Conservation (phyloP, 37 sponge, comb jelly and placozoan species). For the Cladorhizidae sp. region DNA sequence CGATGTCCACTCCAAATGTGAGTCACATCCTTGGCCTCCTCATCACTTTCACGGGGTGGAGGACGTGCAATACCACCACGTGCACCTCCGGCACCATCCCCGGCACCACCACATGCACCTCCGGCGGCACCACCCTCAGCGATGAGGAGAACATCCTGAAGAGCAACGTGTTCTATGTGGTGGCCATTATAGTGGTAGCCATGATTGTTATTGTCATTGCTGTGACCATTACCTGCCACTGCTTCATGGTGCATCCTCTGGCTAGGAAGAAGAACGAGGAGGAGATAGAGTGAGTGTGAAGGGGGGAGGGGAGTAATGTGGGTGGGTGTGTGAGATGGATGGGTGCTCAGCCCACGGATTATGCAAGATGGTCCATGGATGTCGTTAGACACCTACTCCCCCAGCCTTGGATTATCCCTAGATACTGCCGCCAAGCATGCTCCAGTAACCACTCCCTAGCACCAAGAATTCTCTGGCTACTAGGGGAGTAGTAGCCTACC, state of each 20-base stretch:
- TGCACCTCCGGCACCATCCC: neutral
- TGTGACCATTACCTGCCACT: slow-evolving; percentile 49
- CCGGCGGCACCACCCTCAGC: neutral
- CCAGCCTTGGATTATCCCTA: too few species aligned
- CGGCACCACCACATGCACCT: neutral
- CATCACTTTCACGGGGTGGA: slow-evolving; percentile 5
- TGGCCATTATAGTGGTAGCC: slow-evolving; percentile 40
- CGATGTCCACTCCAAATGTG: neutral
- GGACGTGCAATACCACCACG: slow-evolving; percentile 17
- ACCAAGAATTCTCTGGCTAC: too few species aligned
- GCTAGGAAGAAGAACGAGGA: slow-evolving; percentile 1
- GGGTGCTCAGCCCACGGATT: too few species aligned
- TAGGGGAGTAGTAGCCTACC: too few species aligned
- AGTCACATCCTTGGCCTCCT: neutral
- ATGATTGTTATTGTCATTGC: slow-evolving; percentile 48
- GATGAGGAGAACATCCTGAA: neutral
- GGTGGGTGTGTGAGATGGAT: too few species aligned
- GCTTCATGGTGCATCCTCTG: slow-evolving; percentile 33
- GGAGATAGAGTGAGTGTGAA: slow-evolving; percentile 38
- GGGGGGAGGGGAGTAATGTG: too few species aligned
- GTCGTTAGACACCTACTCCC: too few species aligned
- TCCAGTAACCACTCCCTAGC: too few species aligned
- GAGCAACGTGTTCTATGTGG: slow-evolving; percentile 33
- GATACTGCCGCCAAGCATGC: too few species aligned
- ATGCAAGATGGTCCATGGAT: too few species aligned